phyloP scores from a whole-genome alignment of 30 jellyfish, hydroid and myxozoan species.

The Hydractinia echinata region DNA sequence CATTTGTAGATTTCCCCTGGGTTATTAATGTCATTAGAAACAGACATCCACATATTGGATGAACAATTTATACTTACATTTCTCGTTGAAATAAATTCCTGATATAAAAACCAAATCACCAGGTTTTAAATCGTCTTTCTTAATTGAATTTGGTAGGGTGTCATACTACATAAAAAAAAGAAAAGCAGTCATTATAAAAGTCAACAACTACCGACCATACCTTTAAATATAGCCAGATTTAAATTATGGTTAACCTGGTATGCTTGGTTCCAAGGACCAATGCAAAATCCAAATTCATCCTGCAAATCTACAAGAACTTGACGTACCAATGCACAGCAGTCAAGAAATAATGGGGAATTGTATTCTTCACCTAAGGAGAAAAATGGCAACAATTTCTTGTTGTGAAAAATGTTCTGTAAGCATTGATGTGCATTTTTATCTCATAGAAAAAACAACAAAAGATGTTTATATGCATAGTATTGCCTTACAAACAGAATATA shows the following conservation, averaged over 20 bases:
- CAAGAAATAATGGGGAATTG: slow-evolving; percentile 64
- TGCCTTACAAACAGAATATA: no score
- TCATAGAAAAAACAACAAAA: background rate
- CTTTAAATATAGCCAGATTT: no score
- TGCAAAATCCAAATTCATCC: slow-evolving; percentile 65
- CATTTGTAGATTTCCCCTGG: no score
- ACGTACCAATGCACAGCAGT: slow-evolving; percentile 85
- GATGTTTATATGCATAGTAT: background rate
- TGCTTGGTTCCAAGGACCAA: slow-evolving; percentile 88
- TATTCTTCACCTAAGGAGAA: slow-evolving; percentile 57
- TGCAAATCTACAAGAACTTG: slow-evolving; percentile 49
- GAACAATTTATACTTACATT: slow-evolving; percentile 32
- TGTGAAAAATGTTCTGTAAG: background rate
- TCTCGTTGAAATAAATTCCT: slow-evolving; percentile 53
- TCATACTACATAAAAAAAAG: slow-evolving; percentile 55
- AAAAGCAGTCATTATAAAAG: background rate
- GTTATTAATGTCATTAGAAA: no score
- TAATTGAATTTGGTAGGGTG: slow-evolving; percentile 63
- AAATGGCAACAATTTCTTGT: background rate
- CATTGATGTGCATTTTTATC: background rate
- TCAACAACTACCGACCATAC: background rate
- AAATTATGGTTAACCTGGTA: slow-evolving; percentile 46
- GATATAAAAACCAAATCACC: slow-evolving; percentile 88
- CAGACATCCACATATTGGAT: background rate
- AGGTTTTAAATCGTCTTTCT: slow-evolving; percentile 64